These are phyloP conservation scores for Sparus aurata DNA, from an alignment of 2,797 vertebrate species.

Conservation along the genomic window DNA sequence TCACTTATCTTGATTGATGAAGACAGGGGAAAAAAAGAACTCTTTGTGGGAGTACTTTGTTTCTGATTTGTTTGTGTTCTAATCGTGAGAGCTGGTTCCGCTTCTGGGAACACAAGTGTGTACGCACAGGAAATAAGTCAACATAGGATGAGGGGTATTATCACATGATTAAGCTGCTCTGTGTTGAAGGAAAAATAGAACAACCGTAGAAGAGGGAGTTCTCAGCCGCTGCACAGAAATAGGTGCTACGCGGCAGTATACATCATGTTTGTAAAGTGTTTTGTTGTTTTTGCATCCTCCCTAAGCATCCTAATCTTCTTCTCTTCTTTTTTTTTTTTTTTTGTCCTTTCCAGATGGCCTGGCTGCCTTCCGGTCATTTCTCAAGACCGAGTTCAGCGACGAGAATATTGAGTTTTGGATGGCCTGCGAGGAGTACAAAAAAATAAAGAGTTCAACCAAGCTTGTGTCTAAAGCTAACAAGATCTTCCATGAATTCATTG, in stretches of 20 bases:
- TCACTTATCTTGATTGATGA: constrained; percentile 65
- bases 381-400: constrained; percentile 96
- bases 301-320: constrained; percentile 7
- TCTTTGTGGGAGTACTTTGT: constrained; percentile 44
- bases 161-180: constrained; percentile 27
- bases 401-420: constrained; percentile 99
- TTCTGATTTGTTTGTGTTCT: constrained; percentile 52
- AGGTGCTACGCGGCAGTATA: neutral
- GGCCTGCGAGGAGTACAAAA: constrained; percentile 96
- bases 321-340: constrained; percentile 31
- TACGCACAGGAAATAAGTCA: constrained; percentile 35
- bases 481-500: constrained; percentile 95
- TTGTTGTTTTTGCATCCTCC: constrained; percentile 27
- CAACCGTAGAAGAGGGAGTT: neutral
- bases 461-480: constrained; percentile 90
- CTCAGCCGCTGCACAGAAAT: constrained; percentile 29
- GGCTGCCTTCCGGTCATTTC: constrained; percentile 92
- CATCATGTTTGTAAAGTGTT: constrained; percentile 27
- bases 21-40: constrained; percentile 20
- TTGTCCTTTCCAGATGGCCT: constrained; percentile 87
- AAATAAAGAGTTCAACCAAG: constrained; percentile 90
- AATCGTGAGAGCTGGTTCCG: constrained; percentile 37
- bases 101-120: constrained; percentile 45
- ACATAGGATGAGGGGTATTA: constrained; percentile 21
- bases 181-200: neutral